phyloP scores from a whole-genome alignment of 23 tunicate species.

The Clavelina lepadiformis region DNA sequence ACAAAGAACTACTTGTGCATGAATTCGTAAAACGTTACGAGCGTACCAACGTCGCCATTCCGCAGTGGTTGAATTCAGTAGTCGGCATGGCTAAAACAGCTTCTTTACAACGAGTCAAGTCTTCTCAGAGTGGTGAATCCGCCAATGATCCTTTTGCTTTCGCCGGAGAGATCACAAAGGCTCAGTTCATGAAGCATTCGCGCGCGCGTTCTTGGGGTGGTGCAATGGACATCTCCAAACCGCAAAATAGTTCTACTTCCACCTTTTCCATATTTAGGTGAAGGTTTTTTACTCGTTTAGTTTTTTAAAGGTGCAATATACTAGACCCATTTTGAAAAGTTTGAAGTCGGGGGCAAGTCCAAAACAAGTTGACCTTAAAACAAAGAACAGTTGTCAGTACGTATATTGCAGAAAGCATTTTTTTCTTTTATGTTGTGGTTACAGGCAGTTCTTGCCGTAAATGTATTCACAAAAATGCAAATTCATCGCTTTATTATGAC shows the following conservation, averaged over 20 bases:
- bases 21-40: constrained; percentile 58
- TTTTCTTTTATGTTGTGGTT: too few relatives aligned
- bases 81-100: constrained; percentile 20
- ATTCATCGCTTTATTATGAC: too few relatives aligned
- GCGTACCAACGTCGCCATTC: constrained; percentile 36
- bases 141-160: constrained; percentile 55
- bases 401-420: too few relatives aligned
- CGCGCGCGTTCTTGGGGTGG: constrained; percentile 34
- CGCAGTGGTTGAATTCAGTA: constrained; percentile 43
- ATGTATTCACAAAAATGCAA: too few relatives aligned
- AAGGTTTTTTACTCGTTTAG: constrained; percentile 5
- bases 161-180: constrained; percentile 43
- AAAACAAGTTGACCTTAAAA: too few relatives aligned
- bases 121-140: constrained; percentile 7
- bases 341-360: too few relatives aligned
- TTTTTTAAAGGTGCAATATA: constrained; percentile 8
- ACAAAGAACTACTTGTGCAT: constrained; percentile 68
- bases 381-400: too few relatives aligned
- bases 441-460: too few relatives aligned
- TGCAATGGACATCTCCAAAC: constrained; percentile 14
- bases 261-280: constrained; percentile 16
- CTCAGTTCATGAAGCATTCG: constrained; percentile 48
- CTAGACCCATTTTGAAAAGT: not conserved
- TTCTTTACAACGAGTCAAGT: constrained; percentile 17
- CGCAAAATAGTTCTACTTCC: not conserved